Evolutionary conservation across 1,140 invertebrate genomes (phyloP), one percentile per base, ranked within the genome.

Genomic region (Papilio polytes): DNA sequence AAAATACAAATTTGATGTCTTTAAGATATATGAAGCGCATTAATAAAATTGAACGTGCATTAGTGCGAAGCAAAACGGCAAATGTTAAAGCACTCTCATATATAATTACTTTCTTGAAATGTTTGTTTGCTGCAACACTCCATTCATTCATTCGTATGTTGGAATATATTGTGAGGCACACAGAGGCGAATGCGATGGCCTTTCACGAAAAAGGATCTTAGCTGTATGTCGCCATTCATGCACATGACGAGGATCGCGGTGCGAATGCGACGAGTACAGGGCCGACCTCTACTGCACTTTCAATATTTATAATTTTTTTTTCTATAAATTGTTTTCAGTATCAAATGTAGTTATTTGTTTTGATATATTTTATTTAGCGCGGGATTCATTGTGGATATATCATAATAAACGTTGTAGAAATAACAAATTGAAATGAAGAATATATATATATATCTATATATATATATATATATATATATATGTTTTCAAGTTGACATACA

Each of bases 171-270:
- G 80, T 85, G 83, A 84, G 84, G 84, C 80, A 74, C 80, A 81
- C 78, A 80, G 84, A 87, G 84, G 86, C 85, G 83, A 82, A 88
- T 88, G 85, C 83, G 86, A 88, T 89, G 89, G 85, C 84, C 89
- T 93, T 92, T 90, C 88, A 91, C 90, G 90, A 91, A 89, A 90
- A 92, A 90, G 90, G 87, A 89, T 87, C 86, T 87, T 85, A 84
- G 83, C 82, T 86, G 83, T 86, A 84, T 89, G 87, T 85, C 86
- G 84, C 85, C 90, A 92, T 92, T 92, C 92, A 93, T 88, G 91
- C 92, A 85, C 86, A 90, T 82, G 88, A 87, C 83, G 79, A 84
- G 84, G 79, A 88, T 85, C 85, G 86, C 87, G 85, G 74, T 76
- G 74, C 80, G 81, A 82, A 70, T 84, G 82, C 78, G 78, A 79